Conservation (phyloP, 2,113 vertebrate species). For the Eudorcas thomsonii region DNA sequence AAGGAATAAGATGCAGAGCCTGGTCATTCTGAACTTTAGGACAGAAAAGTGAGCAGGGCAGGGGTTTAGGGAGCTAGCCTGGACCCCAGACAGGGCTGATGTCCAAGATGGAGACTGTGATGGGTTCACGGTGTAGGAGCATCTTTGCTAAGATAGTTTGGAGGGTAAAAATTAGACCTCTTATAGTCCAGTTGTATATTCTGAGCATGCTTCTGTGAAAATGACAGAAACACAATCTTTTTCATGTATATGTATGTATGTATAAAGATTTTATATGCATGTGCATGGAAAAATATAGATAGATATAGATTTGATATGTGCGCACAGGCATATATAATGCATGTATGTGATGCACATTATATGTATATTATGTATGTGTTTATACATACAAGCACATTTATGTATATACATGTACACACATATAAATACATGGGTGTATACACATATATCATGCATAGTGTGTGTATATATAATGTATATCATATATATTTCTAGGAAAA, state of each 20-base stretch:
- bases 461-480: neutral
- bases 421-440: rapidly evolving
- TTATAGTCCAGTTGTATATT: rapidly evolving
- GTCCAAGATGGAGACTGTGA: neutral
- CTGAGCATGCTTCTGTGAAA: neutral
- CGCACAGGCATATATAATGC: neutral
- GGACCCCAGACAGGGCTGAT: neutral
- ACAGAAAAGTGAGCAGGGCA: neutral
- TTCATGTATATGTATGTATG: neutral
- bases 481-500: neutral
- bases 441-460: too few species aligned
- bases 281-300: neutral
- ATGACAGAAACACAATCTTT: neutral
- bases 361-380: neutral
- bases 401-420: neutral
- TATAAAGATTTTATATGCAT: neutral
- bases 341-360: neutral
- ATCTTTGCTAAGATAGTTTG: neutral
- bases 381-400: rapidly evolving
- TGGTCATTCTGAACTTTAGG: neutral
- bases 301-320: neutral
- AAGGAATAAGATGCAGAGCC: neutral
- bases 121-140: rapidly evolving
- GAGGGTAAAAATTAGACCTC: neutral
- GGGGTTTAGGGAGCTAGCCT: too few species aligned